Percentiles rank a stretch among this genome's conserved stretches.
These are phyloP conservation scores for Clarias macrocephalus DNA, from an alignment of 2,113 vertebrate species.

Conservation along the genomic window DNA sequence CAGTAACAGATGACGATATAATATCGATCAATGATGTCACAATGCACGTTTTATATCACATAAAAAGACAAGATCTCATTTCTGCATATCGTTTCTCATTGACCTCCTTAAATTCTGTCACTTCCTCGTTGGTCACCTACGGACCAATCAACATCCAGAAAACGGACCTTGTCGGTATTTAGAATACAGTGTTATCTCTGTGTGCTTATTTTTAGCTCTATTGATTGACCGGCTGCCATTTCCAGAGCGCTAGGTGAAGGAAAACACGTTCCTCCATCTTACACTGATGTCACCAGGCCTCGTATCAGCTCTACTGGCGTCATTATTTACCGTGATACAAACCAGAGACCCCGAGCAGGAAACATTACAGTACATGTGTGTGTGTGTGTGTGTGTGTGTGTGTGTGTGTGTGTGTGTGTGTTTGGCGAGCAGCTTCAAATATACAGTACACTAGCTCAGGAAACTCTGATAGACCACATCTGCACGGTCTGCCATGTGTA, in stretches of 20 bases:
- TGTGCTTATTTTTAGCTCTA: neutral
- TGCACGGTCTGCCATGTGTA: constrained; percentile 30
- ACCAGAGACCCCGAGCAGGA: constrained; percentile 19
- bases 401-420: constrained; percentile 26
- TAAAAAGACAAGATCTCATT: no score
- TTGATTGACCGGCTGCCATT: constrained; percentile 13
- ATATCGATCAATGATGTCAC: neutral
- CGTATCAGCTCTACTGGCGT: constrained; percentile 5
- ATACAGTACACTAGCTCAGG: constrained; percentile 15
- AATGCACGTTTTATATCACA: neutral
- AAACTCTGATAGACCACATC: constrained; percentile 29
- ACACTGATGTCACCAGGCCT: constrained; percentile 10
- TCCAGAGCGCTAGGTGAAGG: neutral
- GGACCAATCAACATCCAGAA: neutral
- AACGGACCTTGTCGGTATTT: neutral
- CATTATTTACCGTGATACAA: constrained; percentile 30
- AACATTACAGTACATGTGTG: constrained; percentile 15
- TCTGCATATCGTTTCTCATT: neutral
- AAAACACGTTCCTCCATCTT: constrained; percentile 22
- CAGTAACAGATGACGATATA: neutral
- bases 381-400: constrained; percentile 30
- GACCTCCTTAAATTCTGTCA: neutral
- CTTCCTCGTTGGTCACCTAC: neutral
- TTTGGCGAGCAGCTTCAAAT: constrained; percentile 8
- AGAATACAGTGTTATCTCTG: neutral